A percentile compares a stretch with the other conserved stretches of the same genome.
Evolutionary conservation across 2,113 vertebrate genomes (phyloP).

Genomic region (Caloenas nicobarica): DNA sequence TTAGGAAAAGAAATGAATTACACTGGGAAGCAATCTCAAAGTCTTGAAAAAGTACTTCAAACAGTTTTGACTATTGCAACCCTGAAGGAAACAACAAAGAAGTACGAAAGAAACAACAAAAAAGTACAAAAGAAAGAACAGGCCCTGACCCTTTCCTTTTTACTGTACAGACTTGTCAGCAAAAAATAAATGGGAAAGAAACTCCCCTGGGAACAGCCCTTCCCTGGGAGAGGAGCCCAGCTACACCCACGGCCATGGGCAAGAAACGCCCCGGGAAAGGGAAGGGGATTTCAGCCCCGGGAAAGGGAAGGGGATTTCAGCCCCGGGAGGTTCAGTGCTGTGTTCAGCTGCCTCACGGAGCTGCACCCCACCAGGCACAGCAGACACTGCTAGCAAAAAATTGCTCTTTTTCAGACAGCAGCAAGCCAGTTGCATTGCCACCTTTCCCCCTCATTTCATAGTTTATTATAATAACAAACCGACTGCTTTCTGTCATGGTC

Average conservation of each 20-base stretch:
- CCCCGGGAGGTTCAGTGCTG: accelerated
- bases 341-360: background rate
- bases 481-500: background rate
- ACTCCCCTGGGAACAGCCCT: background rate
- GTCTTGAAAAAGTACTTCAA: background rate
- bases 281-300: background rate
- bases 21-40: background rate
- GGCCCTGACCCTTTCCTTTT: background rate
- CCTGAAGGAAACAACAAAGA: background rate
- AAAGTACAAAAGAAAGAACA: background rate
- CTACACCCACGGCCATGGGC: accelerated
- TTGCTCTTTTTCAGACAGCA: background rate
- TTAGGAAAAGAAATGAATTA: background rate
- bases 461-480: background rate
- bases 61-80: background rate
- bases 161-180: background rate
- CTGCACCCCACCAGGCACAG: background rate
- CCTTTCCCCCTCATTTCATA: background rate
- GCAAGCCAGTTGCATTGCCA: background rate
- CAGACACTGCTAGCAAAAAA: background rate
- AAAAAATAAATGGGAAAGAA: background rate
- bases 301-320: background rate
- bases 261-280: background rate
- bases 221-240: background rate
- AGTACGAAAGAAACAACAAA: background rate